These are phyloP conservation scores for Denticeps clupeoides DNA, from an alignment of 2,797 vertebrate genomes.

Conservation along the genomic window DNA sequence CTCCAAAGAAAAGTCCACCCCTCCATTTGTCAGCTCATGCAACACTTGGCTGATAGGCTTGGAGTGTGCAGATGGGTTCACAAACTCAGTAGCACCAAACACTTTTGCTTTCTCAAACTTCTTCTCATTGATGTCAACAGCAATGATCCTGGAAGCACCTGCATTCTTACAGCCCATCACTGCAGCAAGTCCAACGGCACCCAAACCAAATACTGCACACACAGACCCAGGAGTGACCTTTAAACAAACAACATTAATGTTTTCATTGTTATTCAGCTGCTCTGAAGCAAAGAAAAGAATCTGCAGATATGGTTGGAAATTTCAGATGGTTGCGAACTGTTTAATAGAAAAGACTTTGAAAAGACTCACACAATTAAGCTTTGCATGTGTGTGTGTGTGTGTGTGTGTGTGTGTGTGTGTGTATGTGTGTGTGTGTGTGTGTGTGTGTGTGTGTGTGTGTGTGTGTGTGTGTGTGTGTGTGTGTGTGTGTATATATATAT, in stretches of 20 bases:
- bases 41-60: slow-evolving; percentile 76
- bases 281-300: no score
- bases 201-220: slow-evolving; percentile 84
- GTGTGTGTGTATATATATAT: not conserved
- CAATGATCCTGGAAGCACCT: slow-evolving; percentile 80
- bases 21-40: slow-evolving; percentile 75
- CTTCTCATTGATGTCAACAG: slow-evolving; percentile 76
- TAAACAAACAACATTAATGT: not conserved
- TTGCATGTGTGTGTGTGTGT: no score
- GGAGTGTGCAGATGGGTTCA: slow-evolving; percentile 75
- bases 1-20: slow-evolving; percentile 87
- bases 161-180: slow-evolving; percentile 88
- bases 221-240: slow-evolving; percentile 84
- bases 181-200: slow-evolving; percentile 84
- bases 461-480: not conserved
- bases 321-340: no score
- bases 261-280: no score
- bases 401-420: no score
- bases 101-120: slow-evolving; percentile 77
- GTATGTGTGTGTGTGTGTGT: no score
- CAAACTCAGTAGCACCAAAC: slow-evolving; percentile 82
- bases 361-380: no score
- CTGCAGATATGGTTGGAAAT: no score
- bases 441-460: not conserved
- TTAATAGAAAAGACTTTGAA: no score